Base-by-base conservation (phyloP, 2,113 vertebrate genomes). In the Pogona vitticeps region DNA sequence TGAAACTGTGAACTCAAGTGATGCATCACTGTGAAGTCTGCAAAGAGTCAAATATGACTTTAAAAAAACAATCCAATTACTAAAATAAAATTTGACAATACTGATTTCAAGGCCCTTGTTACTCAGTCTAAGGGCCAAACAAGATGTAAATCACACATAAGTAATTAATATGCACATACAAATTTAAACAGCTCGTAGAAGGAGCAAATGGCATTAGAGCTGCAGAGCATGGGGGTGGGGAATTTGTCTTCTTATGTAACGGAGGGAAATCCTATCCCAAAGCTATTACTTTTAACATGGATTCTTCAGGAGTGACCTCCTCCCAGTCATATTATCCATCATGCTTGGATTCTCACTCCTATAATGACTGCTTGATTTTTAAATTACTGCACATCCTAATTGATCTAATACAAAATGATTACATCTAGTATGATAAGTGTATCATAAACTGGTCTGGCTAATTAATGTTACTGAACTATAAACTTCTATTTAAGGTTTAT, bases 401-500 rank as follows among this genome's bases (percentile, higher is more conserved):
- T 68, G 67, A 68, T 68, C 31, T 68, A 2, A 12, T 23, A 67
- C 8, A 67, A 31, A 31, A 67, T 67, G 65, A 2, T n/a, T 31
- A 68, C 31, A 31, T 68, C 67, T n/a, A 68, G 2, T 65, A 26
- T 65, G 23, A 26, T 65, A 3, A 65, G 67, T 68, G 31, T 31
- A 46, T 76, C 23, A 76, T 13, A 76, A n/a, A 76, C 46, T 52
- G 46, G 5, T 10, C 46, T 52, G 46, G 46, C 5, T 10, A 78
- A 90, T 86, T 93, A 92, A 96, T 90, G 96, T 94, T 96, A 13
- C 90, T 92, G 87, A 90, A 95, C 93, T 58, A 90, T 70, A 95
- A 92, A 94, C 88, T 94, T 94, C 90, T 90, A 73, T 91, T 92
- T 93, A 86, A 96, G 96, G 96, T 96, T 95, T 93, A 95, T 95